Evolutionary conservation across 2,888 invertebrate species (phyloP), one percentile per base, ranked within the genome.

Genomic region (Agrotis exclamationis): DNA sequence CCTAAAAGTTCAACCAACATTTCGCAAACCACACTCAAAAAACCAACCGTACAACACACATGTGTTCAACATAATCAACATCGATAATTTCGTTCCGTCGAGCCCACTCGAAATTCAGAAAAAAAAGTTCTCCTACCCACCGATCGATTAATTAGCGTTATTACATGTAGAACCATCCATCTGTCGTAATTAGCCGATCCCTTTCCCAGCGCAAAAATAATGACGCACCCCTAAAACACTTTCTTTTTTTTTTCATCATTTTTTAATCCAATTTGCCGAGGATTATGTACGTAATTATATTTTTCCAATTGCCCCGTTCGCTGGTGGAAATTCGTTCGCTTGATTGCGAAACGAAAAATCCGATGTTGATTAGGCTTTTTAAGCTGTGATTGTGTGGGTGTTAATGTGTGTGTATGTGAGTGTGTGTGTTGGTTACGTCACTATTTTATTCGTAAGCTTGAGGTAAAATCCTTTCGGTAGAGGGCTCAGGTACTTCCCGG

Each of bases 201-300:
- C 93, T 94, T 91, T 91, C 88, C 93, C 92, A 91, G 93, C 92
- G 92, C 87, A 94, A 95, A 95, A 95, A 96, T 95, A 96, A 96
- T 96, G 95, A 95, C 95, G 95, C 92, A 89, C 95, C 95, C 88
- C 94, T 94, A 95, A 96, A 95, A 96, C 94, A 95, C 94, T 96
- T 95, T 95, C 91, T 91, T 94, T 95, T 94, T 95, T 94, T 94
- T 94, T 94, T 91, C 88, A 85, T 85, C 92, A 93, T 94, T 95
- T 96, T 96, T 96, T 96, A 96, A 96, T 96, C 96, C 96, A 96
- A 96, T 96, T 96, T 96, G 93, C 93, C 89, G 93, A 90, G 96
- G 96, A 96, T 96, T 96, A 96, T 96, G 94, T 94, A 90, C 93
- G 96, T 96, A 96, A 96, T 96, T 96, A 96, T 96, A 96, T 96